Evolutionary conservation across 2,113 vertebrate species (phyloP), one percentile per base, ranked within the genome.

Genomic region (Turdus rufiventris): DNA sequence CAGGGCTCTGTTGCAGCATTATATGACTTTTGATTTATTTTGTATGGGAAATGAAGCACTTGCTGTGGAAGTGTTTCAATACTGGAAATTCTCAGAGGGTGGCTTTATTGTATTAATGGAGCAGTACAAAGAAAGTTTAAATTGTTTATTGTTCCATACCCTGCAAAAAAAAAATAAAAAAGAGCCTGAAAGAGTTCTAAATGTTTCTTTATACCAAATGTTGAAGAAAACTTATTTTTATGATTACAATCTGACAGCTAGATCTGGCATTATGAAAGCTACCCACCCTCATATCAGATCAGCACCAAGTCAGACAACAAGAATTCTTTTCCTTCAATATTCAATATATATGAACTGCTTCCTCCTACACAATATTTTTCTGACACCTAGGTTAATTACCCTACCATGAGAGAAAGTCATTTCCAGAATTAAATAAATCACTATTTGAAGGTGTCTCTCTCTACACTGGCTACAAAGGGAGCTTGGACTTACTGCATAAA

Each of bases 21-120:
- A 91, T 58, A 51, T 73, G 61, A 54, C 74, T 94, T 70, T 48
- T 96, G 83, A 96, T 95, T 94, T 97, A 89, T 92, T 91, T 92
- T 91, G 12, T 81, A 85, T 62, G 40, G 84, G 66, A 91, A 96
- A 94, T 65, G 16, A 54, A 71, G 76, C 62, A 54, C 77, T 85
- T 5, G 1, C 50, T 54, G 53, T 28, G 66, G 61, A 91, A 91
- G 50, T 36, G 79, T 48, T 94, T 78, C 71, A 94, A 63, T 85
- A 74, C 58, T 91, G 84, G 71, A 91, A 91, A 94, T 91, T 91
- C 87, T 94, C 77, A 91, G 81, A 89, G 73, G 73, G 51, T 91
- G 81, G 45, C 38, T 94, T 95, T 94, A 85, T 85, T 88, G 78
- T 87, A 82, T 89, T 91, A 94, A 89, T 79, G 82, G 61, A 87